phyloP scores from a whole-genome alignment of 2,888 invertebrate genomes.

The Acleris literana region DNA sequence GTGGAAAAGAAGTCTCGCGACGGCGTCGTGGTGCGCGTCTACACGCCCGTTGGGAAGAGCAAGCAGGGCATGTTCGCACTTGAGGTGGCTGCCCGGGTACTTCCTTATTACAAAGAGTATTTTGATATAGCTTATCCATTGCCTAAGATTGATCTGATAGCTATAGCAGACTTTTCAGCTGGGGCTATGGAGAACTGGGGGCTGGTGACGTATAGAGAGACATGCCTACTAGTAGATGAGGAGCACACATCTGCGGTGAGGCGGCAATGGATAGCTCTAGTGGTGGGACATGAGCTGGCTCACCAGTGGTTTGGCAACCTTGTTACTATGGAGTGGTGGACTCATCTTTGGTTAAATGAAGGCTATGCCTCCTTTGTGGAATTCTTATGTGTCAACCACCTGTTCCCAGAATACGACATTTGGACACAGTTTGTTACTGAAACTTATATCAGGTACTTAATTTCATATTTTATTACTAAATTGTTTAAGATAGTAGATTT shows the following conservation, averaged over 20 bases:
- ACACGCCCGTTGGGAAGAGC: constrained; percentile 94
- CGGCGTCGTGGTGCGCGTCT: constrained; percentile 91
- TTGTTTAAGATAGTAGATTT: constrained; percentile 5
- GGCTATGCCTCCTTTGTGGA: constrained; percentile 98
- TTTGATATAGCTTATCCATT: constrained; percentile 97
- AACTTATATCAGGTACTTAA: constrained; percentile 86
- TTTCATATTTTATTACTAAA: constrained; percentile 8
- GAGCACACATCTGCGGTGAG: constrained; percentile 93
- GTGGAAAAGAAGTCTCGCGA: constrained; percentile 93
- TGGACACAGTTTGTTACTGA: constrained; percentile 98
- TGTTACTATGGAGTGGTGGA: constrained; percentile 99
- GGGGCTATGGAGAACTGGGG: constrained; percentile 99
- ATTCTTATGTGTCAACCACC: constrained; percentile 94
- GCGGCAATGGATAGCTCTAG: constrained; percentile 93
- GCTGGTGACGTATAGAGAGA: constrained; percentile 95
- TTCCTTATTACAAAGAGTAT: constrained; percentile 97
- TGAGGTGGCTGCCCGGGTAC: constrained; percentile 94
- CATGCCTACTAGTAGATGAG: constrained; percentile 94
- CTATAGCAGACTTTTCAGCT: constrained; percentile 96
- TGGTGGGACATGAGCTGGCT: constrained; percentile 96
- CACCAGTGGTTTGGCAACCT: constrained; percentile 99
- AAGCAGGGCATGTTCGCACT: constrained; percentile 96
- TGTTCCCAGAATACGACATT: constrained; percentile 97
- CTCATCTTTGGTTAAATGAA: constrained; percentile 97
- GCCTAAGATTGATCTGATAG: constrained; percentile 98